A percentile compares a stretch with the other conserved stretches of the same genome.
phyloP scores from a whole-genome alignment of 2,888 invertebrate genomes.

The Cheiracanthium punctorium region DNA sequence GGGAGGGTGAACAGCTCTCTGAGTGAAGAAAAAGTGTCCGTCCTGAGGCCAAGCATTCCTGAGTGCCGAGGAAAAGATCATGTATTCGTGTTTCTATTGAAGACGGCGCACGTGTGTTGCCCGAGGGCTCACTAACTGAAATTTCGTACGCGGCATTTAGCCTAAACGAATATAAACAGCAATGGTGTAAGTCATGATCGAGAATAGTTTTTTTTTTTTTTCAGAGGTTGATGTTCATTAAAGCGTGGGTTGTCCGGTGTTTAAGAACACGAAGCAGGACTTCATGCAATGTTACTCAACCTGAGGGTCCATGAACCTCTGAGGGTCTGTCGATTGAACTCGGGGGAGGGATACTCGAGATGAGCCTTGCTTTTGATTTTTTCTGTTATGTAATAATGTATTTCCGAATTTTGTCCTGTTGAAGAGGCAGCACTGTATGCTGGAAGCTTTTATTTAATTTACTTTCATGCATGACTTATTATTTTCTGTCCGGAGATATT shows the following conservation, averaged over 20 bases:
- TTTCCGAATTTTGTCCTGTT: no score
- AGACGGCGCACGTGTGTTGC: slow-evolving; percentile 55
- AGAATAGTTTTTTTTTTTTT: not conserved
- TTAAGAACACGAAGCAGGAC: not conserved
- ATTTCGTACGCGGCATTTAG: slow-evolving; percentile 56
- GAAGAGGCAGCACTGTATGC: no score
- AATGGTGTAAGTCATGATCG: slow-evolving; percentile 39
- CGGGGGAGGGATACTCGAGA: no score
- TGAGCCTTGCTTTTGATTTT: no score
- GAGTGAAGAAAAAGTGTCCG: slow-evolving; percentile 51
- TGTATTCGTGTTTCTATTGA: slow-evolving; percentile 60
- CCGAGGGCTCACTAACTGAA: slow-evolving; percentile 52
- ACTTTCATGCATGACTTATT: no score
- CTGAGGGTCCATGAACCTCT: not conserved
- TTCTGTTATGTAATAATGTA: no score
- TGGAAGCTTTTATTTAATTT: no score
- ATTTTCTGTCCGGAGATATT: no score
- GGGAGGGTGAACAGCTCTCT: not conserved
- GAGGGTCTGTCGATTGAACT: not conserved
- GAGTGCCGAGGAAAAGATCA: slow-evolving; percentile 44
- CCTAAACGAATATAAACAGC: slow-evolving; percentile 23
- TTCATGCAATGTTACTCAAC: not conserved
- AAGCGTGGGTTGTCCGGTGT: not conserved
- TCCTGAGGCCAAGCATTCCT: slow-evolving; percentile 54
- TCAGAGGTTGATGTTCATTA: slow-evolving; percentile 12